Evolutionary conservation across 2,113 vertebrate species (phyloP).

Genomic region (Gasterosteus aculeatus): DNA sequence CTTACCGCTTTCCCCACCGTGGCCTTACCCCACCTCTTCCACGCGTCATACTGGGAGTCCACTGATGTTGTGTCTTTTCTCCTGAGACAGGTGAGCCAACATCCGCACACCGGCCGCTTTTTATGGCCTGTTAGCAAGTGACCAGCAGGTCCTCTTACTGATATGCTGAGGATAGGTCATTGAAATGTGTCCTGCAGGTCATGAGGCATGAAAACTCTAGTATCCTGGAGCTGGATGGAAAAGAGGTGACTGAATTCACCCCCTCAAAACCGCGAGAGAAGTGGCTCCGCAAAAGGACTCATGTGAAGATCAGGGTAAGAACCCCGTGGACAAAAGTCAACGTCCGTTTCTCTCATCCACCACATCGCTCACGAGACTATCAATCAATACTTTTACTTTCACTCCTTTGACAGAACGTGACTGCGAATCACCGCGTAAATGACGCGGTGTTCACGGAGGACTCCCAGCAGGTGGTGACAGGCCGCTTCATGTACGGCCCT

Average conservation of each 20-base stretch:
- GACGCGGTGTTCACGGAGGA: slow-evolving; percentile 93
- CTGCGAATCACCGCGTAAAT: slow-evolving; percentile 95
- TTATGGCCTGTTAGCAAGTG: slow-evolving; percentile 7
- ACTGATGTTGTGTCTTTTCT: slow-evolving; percentile 95
- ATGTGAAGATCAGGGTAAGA: slow-evolving; percentile 92
- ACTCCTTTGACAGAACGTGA: slow-evolving; percentile 86
- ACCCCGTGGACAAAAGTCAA: slow-evolving; percentile 1
- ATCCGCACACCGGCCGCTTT: background rate
- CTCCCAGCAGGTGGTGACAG: slow-evolving; percentile 87
- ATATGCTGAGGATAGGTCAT: slow-evolving; percentile 8
- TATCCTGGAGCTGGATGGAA: slow-evolving; percentile 92
- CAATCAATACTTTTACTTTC: background rate
- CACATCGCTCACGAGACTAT: no score
- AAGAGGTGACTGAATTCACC: slow-evolving; percentile 93
- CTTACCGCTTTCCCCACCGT: slow-evolving; percentile 93
- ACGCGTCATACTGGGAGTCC: slow-evolving; percentile 97
- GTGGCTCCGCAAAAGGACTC: slow-evolving; percentile 94
- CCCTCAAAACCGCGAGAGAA: slow-evolving; percentile 95
- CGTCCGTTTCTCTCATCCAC: no score
- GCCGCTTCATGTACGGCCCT: slow-evolving; percentile 97
- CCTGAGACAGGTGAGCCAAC: slow-evolving; percentile 81
- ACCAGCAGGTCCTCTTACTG: background rate
- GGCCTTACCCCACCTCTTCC: slow-evolving; percentile 95
- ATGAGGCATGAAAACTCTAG: slow-evolving; percentile 94
- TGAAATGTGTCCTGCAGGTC: slow-evolving; percentile 79